These are phyloP conservation scores for Temnothorax curvispinosus DNA, from an alignment of 1,140 invertebrate genomes.

Conservation along the genomic window DNA sequence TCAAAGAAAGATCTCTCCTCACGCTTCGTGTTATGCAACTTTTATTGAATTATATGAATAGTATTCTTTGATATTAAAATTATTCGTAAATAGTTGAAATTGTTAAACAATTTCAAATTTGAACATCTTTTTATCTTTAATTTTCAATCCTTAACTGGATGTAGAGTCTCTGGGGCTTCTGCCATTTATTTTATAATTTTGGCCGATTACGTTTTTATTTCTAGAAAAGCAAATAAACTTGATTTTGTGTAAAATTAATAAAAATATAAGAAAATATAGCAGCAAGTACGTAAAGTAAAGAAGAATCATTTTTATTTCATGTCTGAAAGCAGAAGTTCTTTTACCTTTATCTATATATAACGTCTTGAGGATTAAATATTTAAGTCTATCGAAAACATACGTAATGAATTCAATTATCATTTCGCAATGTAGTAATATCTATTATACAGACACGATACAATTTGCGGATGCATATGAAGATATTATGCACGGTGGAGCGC, in stretches of 20 bases:
- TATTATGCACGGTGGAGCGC: conserved; percentile 27
- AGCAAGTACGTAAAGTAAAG: background rate
- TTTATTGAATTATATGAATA: background rate
- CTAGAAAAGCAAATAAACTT: background rate
- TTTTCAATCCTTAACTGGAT: background rate
- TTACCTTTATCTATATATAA: background rate
- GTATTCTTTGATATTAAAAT: background rate
- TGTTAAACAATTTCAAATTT: background rate
- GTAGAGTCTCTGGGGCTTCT: background rate
- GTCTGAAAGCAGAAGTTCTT: background rate
- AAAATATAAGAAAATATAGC: background rate
- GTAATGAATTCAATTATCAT: background rate
- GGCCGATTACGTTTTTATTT: background rate
- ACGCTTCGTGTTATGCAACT: background rate
- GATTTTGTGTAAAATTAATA: background rate
- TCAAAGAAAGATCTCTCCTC: background rate
- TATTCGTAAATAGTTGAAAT: background rate
- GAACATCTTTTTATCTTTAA: background rate
- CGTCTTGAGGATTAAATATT: background rate
- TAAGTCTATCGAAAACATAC: background rate
- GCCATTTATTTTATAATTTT: background rate
- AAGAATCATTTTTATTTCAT: background rate
- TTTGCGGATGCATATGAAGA: conserved; percentile 35
- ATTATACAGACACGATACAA: background rate
- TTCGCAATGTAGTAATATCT: background rate